Percentiles rank a stretch among this genome's conserved stretches.
Conservation (phyloP, 2,888 invertebrate species). For the Panopea generosa region DNA sequence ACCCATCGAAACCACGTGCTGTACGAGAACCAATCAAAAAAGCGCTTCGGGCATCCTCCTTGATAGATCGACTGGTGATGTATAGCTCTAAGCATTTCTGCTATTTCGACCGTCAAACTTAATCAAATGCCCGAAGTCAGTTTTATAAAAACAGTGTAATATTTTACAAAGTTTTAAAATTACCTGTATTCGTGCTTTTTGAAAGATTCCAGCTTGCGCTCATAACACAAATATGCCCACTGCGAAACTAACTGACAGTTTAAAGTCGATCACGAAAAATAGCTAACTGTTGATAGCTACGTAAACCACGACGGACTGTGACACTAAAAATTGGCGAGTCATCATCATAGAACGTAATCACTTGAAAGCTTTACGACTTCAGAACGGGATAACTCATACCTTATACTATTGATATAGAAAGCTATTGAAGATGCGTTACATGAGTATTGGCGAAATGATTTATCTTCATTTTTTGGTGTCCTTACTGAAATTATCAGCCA, state of each 20-base stretch:
- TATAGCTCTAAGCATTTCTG: slow-evolving; percentile 63
- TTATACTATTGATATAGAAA: neutral
- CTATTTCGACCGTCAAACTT: slow-evolving; percentile 47
- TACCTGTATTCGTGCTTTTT: slow-evolving; percentile 7
- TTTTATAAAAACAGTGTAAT: slow-evolving; percentile 25
- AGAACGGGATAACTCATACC: slow-evolving; percentile 4
- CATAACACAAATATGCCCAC: too few relatives aligned
- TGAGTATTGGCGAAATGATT: neutral
- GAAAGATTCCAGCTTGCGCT: too few relatives aligned
- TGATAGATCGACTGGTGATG: slow-evolving; percentile 64
- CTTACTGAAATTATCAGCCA: neutral
- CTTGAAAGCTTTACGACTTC: slow-evolving; percentile 4
- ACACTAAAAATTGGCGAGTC: slow-evolving; percentile 10
- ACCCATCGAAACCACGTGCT: slow-evolving; percentile 77
- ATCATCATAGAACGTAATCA: slow-evolving; percentile 12
- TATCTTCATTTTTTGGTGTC: neutral
- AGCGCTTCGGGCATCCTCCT: slow-evolving; percentile 46
- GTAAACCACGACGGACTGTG: neutral
- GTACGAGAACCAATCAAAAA: slow-evolving; percentile 70
- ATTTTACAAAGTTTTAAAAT: slow-evolving; percentile 22
- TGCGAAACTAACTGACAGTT: neutral
- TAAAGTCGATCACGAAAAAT: too few relatives aligned
- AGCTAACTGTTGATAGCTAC: neutral
- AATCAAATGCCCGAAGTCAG: slow-evolving; percentile 58
- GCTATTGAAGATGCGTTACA: neutral